A percentile compares a stretch with the other conserved stretches of the same genome.
Conservation (phyloP, 2,797 vertebrate genomes). For the Falco cherrug region DNA sequence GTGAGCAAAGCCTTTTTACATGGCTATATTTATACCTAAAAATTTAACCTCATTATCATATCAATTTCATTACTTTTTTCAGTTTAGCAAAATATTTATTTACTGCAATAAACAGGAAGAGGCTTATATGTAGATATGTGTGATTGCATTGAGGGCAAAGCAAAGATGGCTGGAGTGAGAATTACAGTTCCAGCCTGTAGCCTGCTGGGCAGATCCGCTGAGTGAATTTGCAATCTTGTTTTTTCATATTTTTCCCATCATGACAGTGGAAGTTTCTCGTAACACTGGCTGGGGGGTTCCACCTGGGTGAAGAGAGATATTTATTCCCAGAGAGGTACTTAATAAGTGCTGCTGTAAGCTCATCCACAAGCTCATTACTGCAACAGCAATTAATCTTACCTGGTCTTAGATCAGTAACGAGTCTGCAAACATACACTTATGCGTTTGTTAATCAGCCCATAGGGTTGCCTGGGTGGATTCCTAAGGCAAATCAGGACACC, state of each 20-base stretch:
- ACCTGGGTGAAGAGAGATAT: not conserved
- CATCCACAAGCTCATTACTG: not conserved
- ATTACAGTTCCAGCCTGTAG: not conserved
- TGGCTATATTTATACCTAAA: not conserved
- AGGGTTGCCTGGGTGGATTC: not conserved
- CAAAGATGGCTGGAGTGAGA: not conserved
- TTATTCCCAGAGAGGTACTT: not conserved
- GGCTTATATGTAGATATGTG: no score
- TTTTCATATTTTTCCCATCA: not conserved
- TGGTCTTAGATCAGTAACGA: not conserved
- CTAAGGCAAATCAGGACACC: not conserved
- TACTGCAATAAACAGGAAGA: not conserved
- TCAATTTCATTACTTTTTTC: not conserved
- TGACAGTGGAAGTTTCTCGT: not conserved
- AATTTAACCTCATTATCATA: not conserved
- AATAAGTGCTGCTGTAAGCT: not conserved
- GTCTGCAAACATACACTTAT: not conserved
- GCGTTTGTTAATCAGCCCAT: not conserved
- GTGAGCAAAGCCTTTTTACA: not conserved
- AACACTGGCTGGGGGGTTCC: not conserved
- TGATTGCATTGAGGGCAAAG: not conserved
- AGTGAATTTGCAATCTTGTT: not conserved
- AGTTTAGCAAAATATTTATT: not conserved
- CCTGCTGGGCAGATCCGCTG: not conserved
- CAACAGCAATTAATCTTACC: not conserved